Percentiles rank a stretch among this genome's conserved stretches.
These are phyloP conservation scores for Clupea harengus DNA, from an alignment of 2,113 vertebrate genomes.

Conservation along the genomic window DNA sequence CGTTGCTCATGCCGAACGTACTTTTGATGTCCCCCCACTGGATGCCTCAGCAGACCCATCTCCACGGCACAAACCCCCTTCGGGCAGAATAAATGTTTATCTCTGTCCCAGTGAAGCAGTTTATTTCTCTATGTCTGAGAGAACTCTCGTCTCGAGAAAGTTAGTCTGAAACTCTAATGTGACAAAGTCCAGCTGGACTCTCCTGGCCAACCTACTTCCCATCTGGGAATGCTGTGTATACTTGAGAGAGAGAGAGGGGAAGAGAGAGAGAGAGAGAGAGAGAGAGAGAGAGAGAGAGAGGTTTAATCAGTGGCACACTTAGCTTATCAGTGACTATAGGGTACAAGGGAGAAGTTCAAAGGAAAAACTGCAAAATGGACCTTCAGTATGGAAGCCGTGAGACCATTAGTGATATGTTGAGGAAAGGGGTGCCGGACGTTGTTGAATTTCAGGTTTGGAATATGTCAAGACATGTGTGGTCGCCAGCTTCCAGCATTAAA, in stretches of 20 bases:
- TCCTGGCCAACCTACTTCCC: conserved; percentile 12
- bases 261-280: conserved; percentile 17
- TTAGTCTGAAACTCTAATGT: conserved; percentile 52
- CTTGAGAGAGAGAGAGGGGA: conserved; percentile 28
- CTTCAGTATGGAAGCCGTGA: conserved; percentile 22
- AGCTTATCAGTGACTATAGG: conserved; percentile 11
- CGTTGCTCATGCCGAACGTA: conserved; percentile 13
- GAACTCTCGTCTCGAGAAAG: conserved; percentile 27
- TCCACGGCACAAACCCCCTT: conserved; percentile 33
- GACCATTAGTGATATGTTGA: conserved; percentile 32
- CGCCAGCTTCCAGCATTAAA: neutral
- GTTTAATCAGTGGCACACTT: conserved; percentile 20
- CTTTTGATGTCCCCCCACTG: neutral
- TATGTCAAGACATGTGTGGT: neutral
- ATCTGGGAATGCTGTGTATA: conserved; percentile 26
- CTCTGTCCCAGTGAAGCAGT: conserved; percentile 49
- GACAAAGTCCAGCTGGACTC: conserved; percentile 57
- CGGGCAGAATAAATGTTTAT: conserved; percentile 67
- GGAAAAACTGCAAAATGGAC: conserved; percentile 43
- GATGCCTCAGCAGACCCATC: conserved; percentile 32
- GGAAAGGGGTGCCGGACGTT: conserved; percentile 23
- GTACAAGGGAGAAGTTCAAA: conserved; percentile 7
- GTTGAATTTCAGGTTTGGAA: neutral
- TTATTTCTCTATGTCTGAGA: conserved; percentile 47
- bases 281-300: conserved; percentile 22